A percentile compares a stretch with the other conserved stretches of the same genome.
Evolutionary conservation across 2,888 invertebrate genomes (phyloP).

Genomic region (Protodeltote pygarga): DNA sequence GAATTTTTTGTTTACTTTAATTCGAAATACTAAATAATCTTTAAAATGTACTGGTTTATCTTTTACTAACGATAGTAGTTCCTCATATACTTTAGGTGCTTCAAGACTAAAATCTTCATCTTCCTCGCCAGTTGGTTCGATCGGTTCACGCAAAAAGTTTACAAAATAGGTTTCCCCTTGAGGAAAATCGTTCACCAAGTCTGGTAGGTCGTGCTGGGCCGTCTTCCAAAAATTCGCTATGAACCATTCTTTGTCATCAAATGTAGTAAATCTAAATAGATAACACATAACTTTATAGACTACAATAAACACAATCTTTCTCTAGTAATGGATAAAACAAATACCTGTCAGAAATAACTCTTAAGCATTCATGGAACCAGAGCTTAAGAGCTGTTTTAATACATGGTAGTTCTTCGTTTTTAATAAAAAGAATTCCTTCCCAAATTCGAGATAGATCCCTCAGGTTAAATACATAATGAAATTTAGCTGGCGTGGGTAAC

Average conservation of each 20-base stretch:
- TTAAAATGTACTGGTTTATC: background rate
- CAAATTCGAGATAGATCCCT: slow-evolving; percentile 96
- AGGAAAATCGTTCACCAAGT: slow-evolving; percentile 76
- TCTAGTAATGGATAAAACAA: too few species aligned
- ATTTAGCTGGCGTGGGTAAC: slow-evolving; percentile 97
- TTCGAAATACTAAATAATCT: too few species aligned
- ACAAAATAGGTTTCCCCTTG: slow-evolving; percentile 91
- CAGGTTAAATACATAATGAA: slow-evolving; percentile 96
- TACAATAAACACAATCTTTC: background rate
- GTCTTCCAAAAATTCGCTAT: slow-evolving; percentile 87
- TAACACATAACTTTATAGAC: background rate
- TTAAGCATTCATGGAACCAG: slow-evolving; percentile 95
- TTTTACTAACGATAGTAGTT: slow-evolving; percentile 88
- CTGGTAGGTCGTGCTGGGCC: slow-evolving; percentile 86
- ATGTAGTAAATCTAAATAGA: slow-evolving; percentile 73
- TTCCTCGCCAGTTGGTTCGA: slow-evolving; percentile 93
- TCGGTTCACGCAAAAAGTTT: slow-evolving; percentile 93
- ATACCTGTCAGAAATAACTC: slow-evolving; percentile 95
- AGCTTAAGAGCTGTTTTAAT: slow-evolving; percentile 88
- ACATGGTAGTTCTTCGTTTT: slow-evolving; percentile 88
- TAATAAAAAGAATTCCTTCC: slow-evolving; percentile 94
- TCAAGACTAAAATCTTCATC: slow-evolving; percentile 90
- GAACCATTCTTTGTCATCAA: slow-evolving; percentile 90
- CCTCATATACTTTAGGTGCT: slow-evolving; percentile 95
- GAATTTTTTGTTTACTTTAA: too few species aligned